These are phyloP conservation scores for Argyresthia albistria DNA, from an alignment of 2,888 invertebrate species.

Conservation along the genomic window DNA sequence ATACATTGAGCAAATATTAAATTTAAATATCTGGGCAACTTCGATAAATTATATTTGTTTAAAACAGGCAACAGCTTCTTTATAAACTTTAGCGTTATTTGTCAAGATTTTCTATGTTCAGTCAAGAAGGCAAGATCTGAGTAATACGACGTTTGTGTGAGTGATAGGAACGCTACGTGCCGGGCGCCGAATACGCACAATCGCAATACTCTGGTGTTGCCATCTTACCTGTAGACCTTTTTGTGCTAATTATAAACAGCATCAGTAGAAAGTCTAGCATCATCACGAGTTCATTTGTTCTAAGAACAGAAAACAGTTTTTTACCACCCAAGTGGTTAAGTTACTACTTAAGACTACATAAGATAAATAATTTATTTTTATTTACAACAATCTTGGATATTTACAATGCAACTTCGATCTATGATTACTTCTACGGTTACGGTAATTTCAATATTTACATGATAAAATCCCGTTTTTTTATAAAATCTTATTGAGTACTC, in stretches of 20 bases:
- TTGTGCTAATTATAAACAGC: not conserved
- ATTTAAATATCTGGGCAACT: not conserved
- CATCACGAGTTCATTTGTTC: constrained; percentile 34
- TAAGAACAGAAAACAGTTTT: constrained; percentile 53
- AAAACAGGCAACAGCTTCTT: constrained; percentile 59
- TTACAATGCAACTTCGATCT: constrained; percentile 33
- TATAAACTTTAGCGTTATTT: constrained; percentile 38
- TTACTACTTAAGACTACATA: not conserved
- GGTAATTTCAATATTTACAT: not conserved
- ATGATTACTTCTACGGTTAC: too few relatives aligned
- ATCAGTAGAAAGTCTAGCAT: not conserved
- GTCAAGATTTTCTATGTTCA: constrained; percentile 45
- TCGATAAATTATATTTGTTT: constrained; percentile 20
- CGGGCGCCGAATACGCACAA: too few relatives aligned
- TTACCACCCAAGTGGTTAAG: constrained; percentile 27
- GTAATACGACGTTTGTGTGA: too few relatives aligned
- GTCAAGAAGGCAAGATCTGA: too few relatives aligned
- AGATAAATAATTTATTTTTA: constrained; percentile 20
- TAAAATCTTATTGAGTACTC: too few relatives aligned
- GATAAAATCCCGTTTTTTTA: not conserved
- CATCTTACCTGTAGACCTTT: too few relatives aligned
- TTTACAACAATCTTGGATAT: constrained; percentile 58
- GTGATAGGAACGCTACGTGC: too few relatives aligned
- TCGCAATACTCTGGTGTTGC: too few relatives aligned
- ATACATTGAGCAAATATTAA: not conserved